phyloP scores from a whole-genome alignment of 2,888 invertebrate genomes.

The Brachylomia viminalis region DNA sequence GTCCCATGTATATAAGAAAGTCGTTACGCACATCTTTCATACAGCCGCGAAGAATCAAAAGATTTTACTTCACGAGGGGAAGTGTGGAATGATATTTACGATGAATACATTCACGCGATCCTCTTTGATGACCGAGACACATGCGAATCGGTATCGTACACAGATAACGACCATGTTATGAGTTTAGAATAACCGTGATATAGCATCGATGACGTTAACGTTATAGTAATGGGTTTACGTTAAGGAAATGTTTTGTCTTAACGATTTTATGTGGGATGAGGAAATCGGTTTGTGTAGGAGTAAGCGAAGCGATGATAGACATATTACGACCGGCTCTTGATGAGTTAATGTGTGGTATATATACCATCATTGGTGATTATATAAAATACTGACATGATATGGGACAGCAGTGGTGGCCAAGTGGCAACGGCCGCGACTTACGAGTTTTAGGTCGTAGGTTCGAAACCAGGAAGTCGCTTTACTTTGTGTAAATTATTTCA shows the following conservation, averaged over 20 bases:
- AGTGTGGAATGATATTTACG: slow-evolving; percentile 39
- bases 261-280: background rate
- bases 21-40: slow-evolving; percentile 48
- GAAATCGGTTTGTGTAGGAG: slow-evolving; percentile 18
- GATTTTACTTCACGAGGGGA: slow-evolving; percentile 45
- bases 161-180: slow-evolving; percentile 46
- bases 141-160: slow-evolving; percentile 24
- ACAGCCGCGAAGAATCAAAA: slow-evolving; percentile 45
- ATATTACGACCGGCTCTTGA: background rate
- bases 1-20: slow-evolving; percentile 45
- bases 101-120: slow-evolving; percentile 40
- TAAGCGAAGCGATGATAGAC: slow-evolving; percentile 3
- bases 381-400: background rate
- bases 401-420: background rate
- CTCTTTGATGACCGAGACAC: slow-evolving; percentile 23
- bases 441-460: no score
- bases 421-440: no score
- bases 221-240: slow-evolving; percentile 35
- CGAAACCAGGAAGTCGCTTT: no score
- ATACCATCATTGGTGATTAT: no score
- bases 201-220: slow-evolving; percentile 36
- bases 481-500: no score
- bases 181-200: slow-evolving; percentile 45
- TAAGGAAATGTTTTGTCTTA: slow-evolving; percentile 25
- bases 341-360: background rate